Percentiles rank a stretch among this genome's conserved stretches.
phyloP scores from a whole-genome alignment of 2,888 invertebrate genomes.

The Synanthedon formicaeformis region DNA sequence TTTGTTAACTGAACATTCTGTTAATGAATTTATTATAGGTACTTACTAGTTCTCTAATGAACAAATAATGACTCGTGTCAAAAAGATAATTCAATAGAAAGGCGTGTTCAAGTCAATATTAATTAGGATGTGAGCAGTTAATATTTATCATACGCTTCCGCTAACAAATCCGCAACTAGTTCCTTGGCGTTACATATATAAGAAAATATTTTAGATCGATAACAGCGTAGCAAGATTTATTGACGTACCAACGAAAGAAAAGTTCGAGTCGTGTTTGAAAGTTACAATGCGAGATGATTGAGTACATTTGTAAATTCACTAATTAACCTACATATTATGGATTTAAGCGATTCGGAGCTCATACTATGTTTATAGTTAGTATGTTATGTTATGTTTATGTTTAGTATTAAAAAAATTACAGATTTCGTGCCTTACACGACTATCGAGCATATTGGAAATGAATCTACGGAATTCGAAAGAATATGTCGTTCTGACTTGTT shows the following conservation, averaged over 20 bases:
- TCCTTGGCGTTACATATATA: constrained; percentile 14
- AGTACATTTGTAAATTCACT: constrained; percentile 22
- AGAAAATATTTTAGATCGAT: constrained; percentile 28
- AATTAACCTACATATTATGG: constrained; percentile 24
- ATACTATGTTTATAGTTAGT: too few relatives aligned
- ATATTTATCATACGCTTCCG: constrained; percentile 39
- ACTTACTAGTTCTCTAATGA: constrained; percentile 15
- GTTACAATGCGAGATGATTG: constrained; percentile 25
- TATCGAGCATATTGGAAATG: too few relatives aligned
- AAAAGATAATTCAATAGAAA: constrained; percentile 34
- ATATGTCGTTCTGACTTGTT: too few relatives aligned
- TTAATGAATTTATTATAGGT: constrained; percentile 41
- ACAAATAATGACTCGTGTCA: constrained; percentile 25
- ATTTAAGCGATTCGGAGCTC: too few relatives aligned
- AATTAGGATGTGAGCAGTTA: constrained; percentile 22
- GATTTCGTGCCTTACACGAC: too few relatives aligned
- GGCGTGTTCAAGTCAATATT: constrained; percentile 24
- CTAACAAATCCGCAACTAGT: constrained; percentile 21
- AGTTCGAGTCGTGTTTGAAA: constrained; percentile 17
- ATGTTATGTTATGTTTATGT: too few relatives aligned
- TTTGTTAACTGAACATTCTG: constrained; percentile 32
- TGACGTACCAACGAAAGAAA: constrained; percentile 14
- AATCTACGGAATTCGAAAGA: too few relatives aligned
- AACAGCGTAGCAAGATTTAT: constrained; percentile 26
- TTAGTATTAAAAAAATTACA: too few relatives aligned